phyloP scores from a whole-genome alignment of 2,888 invertebrate genomes.

The Drosophila basisetae region DNA sequence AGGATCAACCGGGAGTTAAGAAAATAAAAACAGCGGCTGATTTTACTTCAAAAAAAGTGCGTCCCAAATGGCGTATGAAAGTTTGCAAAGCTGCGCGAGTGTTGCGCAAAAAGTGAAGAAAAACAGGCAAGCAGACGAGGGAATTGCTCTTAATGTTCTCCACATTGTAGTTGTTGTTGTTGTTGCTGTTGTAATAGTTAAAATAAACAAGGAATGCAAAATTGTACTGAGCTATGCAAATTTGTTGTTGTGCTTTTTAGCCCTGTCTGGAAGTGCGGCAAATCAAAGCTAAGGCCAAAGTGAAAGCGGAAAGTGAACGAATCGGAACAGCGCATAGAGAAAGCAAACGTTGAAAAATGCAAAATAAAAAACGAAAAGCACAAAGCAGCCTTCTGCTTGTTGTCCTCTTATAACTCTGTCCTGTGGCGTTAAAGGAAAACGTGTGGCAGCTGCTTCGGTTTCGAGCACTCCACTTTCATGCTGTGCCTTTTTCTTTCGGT shows the following conservation, averaged over 20 bases:
- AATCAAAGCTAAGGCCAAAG: slow-evolving; percentile 70
- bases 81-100: slow-evolving; percentile 61
- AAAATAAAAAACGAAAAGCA: slow-evolving; percentile 20
- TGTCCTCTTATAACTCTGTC: slow-evolving; percentile 46
- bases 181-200: slow-evolving; percentile 29
- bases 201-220: slow-evolving; percentile 57
- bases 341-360: slow-evolving; percentile 15
- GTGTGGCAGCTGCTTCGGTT: slow-evolving; percentile 61
- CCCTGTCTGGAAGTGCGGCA: slow-evolving; percentile 35
- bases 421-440: slow-evolving; percentile 69
- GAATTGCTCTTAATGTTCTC: slow-evolving; percentile 42
- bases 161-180: slow-evolving; percentile 7
- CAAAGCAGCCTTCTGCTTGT: slow-evolving; percentile 37
- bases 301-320: slow-evolving; percentile 58
- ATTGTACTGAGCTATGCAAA: slow-evolving; percentile 71
- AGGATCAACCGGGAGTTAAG: slow-evolving; percentile 42
- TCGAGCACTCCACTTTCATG: slow-evolving; percentile 59
- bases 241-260: slow-evolving; percentile 60
- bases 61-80: slow-evolving; percentile 80
- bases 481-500: slow-evolving; percentile 38
- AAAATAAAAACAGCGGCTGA: slow-evolving; percentile 30
- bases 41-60: slow-evolving; percentile 46
- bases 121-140: slow-evolving; percentile 33
- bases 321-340: slow-evolving; percentile 40
- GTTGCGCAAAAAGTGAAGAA: slow-evolving; percentile 42